Conservation (phyloP, 2,797 vertebrate species). For the Myotis planiceps region DNA sequence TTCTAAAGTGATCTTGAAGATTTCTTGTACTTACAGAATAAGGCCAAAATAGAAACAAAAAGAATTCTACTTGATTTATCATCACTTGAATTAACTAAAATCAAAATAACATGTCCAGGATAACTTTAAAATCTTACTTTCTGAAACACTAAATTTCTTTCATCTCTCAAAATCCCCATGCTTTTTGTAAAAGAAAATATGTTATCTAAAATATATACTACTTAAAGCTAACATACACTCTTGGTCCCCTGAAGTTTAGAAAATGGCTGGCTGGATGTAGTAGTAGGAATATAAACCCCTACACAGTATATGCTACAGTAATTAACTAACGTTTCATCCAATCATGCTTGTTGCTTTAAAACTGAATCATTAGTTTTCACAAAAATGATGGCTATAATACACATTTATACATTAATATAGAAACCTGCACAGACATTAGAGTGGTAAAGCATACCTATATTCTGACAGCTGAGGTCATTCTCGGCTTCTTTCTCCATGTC, state of each 20-base stretch:
- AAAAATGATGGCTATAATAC: neutral
- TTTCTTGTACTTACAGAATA: neutral
- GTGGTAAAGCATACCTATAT: slow-evolving; percentile 61
- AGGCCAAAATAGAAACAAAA: slow-evolving; percentile 39
- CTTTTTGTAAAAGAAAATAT: slow-evolving; percentile 28
- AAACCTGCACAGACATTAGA: neutral
- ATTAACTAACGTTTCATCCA: neutral
- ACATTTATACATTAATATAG: neutral
- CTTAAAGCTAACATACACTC: neutral
- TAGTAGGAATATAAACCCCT: neutral
- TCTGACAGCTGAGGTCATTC: slow-evolving; percentile 54
- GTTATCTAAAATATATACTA: neutral
- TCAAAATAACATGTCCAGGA: neutral
- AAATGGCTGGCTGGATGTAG: neutral
- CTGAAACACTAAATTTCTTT: slow-evolving; percentile 20
- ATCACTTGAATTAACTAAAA: slow-evolving; percentile 14
- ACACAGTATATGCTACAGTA: neutral
- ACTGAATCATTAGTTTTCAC: neutral
- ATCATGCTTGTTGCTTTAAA: neutral
- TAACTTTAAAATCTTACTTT: slow-evolving; percentile 48
- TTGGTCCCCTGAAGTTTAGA: neutral
- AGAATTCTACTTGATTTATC: neutral
- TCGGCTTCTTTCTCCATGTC: slow-evolving; percentile 56
- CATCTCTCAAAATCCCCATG: neutral
- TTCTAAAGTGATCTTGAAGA: neutral